Evolutionary conservation across 53 echinoderm and acorn worm genomes (phyloP).

Genomic region (Henricia sp.): DNA sequence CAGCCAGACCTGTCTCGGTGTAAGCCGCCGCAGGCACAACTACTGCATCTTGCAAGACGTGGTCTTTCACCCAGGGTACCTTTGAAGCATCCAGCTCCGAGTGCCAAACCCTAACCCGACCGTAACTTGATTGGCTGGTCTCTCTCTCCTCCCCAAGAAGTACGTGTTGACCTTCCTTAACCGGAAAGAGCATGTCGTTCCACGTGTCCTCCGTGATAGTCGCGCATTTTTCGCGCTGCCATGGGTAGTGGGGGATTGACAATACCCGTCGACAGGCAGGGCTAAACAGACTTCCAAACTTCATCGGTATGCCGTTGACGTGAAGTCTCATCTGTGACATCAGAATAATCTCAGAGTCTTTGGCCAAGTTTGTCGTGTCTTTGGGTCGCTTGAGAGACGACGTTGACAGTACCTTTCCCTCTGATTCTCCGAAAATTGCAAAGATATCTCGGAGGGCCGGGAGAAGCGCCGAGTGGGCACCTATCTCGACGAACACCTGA

Average conservation of each 20-base stretch:
- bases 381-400: slow-evolving; percentile 52
- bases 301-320: slow-evolving; percentile 31
- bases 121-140: slow-evolving; percentile 2
- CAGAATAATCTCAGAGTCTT: slow-evolving; percentile 44
- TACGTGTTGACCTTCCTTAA: slow-evolving; percentile 19
- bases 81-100: slow-evolving; percentile 19
- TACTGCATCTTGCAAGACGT: slow-evolving; percentile 66
- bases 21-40: slow-evolving; percentile 77
- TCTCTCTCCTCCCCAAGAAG: slow-evolving; percentile 44
- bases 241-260: slow-evolving; percentile 74
- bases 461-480: slow-evolving; percentile 57
- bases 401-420: slow-evolving; percentile 34
- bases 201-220: background rate
- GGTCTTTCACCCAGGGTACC: slow-evolving; percentile 78
- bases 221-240: slow-evolving; percentile 70
- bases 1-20: slow-evolving; percentile 67
- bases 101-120: slow-evolving; percentile 60
- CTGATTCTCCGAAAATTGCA: background rate
- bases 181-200: slow-evolving; percentile 19
- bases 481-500: slow-evolving; percentile 64
- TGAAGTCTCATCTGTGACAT: slow-evolving; percentile 59
- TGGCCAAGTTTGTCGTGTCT: slow-evolving; percentile 24
- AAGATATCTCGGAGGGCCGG: slow-evolving; percentile 57
- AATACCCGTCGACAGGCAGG: slow-evolving; percentile 20
- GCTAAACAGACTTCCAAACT: slow-evolving; percentile 29